Conservation (phyloP, 2,888 invertebrate genomes). For the Coleophora deauratella region DNA sequence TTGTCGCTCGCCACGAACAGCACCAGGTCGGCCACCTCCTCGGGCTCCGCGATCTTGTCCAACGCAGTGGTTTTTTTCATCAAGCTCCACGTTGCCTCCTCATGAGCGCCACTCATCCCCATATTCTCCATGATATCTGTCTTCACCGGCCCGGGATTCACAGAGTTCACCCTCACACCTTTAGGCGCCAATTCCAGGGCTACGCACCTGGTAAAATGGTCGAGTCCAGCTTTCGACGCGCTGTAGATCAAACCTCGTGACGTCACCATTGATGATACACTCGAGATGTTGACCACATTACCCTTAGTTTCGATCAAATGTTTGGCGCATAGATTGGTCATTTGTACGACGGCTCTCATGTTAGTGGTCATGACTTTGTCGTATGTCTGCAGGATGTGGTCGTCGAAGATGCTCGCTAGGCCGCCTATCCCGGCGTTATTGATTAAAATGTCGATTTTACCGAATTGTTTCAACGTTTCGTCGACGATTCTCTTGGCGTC, state of each 20-base stretch:
- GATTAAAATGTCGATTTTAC: slow-evolving; percentile 22
- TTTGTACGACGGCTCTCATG: slow-evolving; percentile 15
- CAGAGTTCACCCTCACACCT: slow-evolving; percentile 35
- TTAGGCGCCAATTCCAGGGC: slow-evolving; percentile 76
- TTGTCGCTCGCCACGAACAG: slow-evolving; percentile 21
- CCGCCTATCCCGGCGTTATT: slow-evolving; percentile 21
- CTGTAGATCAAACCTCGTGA: slow-evolving; percentile 48
- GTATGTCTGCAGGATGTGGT: slow-evolving; percentile 12
- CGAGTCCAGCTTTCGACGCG: slow-evolving; percentile 17
- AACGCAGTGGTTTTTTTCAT: slow-evolving; percentile 74
- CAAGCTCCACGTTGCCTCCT: slow-evolving; percentile 48
- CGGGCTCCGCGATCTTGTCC: slow-evolving; percentile 17
- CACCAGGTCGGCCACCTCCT: slow-evolving; percentile 22
- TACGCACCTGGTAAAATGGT: slow-evolving; percentile 20
- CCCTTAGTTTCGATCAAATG: slow-evolving; percentile 18
- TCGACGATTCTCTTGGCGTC: slow-evolving; percentile 15
- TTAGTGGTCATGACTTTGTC: slow-evolving; percentile 20
- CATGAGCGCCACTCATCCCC: neutral
- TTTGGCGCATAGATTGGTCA: slow-evolving; percentile 17
- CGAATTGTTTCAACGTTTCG: slow-evolving; percentile 16
- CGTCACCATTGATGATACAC: slow-evolving; percentile 8
- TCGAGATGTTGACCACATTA: slow-evolving; percentile 22
- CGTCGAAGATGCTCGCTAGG: slow-evolving; percentile 6
- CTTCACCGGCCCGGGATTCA: slow-evolving; percentile 9
- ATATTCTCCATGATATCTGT: slow-evolving; percentile 5